Conservation (phyloP, 1,140 invertebrate genomes). For the Colletes gigas region DNA sequence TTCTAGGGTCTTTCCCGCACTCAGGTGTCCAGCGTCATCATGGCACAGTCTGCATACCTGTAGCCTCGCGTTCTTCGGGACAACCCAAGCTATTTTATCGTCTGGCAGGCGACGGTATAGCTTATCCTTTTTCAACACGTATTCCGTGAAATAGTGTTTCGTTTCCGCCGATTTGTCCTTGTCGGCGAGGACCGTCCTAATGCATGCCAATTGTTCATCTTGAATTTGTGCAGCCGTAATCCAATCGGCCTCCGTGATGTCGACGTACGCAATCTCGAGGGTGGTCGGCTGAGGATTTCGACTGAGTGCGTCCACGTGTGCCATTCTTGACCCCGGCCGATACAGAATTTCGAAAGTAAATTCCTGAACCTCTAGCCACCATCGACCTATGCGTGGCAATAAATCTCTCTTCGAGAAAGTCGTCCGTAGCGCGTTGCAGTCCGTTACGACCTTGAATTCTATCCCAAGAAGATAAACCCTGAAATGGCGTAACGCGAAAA, state of each 20-base stretch:
- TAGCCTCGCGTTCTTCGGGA: too few relatives aligned
- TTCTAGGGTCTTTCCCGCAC: too few relatives aligned
- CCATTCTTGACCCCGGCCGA: conserved; percentile 7
- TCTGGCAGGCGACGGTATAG: too few relatives aligned
- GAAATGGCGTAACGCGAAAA: too few relatives aligned
- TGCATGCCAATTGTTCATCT: not conserved
- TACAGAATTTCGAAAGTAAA: conserved; percentile 17
- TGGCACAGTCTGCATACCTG: too few relatives aligned
- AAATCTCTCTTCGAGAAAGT: conserved; percentile 15
- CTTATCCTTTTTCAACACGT: not conserved
- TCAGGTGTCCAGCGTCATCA: too few relatives aligned
- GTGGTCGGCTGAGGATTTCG: not conserved
- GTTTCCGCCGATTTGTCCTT: not conserved
- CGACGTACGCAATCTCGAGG: not conserved
- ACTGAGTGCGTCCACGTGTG: conserved; percentile 15
- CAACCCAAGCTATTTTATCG: too few relatives aligned
- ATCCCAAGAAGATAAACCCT: too few relatives aligned
- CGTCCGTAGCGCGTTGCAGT: too few relatives aligned
- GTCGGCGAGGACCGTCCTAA: not conserved
- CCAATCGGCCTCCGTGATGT: too few relatives aligned
- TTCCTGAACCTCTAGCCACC: conserved; percentile 28
- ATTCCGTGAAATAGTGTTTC: not conserved
- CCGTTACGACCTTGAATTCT: too few relatives aligned
- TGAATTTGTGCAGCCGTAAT: not conserved
- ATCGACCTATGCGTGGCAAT: conserved; percentile 13